phyloP scores from a whole-genome alignment of 2,888 invertebrate genomes.

The Tyria jacobaeae region DNA sequence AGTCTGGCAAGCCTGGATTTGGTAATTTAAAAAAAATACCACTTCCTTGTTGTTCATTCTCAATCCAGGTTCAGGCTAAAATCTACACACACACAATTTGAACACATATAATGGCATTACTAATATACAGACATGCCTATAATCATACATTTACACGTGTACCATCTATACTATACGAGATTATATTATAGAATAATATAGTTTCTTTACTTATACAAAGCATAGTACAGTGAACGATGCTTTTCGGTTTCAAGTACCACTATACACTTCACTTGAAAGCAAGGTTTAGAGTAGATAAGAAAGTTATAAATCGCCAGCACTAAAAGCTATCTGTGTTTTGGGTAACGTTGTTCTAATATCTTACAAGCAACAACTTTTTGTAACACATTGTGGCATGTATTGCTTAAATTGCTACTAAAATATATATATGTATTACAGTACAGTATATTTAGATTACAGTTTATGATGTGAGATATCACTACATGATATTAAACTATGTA shows the following conservation, averaged over 20 bases:
- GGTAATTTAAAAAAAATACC: not conserved
- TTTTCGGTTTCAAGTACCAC: not conserved
- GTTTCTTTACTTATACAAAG: conserved; percentile 1
- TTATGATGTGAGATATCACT: not conserved
- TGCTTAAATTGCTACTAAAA: not conserved
- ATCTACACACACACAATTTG: conserved; percentile 46
- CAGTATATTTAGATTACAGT: too few relatives aligned
- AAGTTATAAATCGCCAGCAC: not conserved
- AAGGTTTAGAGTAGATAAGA: not conserved
- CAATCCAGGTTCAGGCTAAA: conserved; percentile 5
- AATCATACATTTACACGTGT: conserved; percentile 33
- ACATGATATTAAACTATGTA: conserved; percentile 17
- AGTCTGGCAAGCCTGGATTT: too few relatives aligned
- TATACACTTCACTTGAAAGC: not conserved
- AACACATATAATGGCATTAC: conserved; percentile 76
- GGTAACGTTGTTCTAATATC: too few relatives aligned
- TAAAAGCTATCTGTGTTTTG: too few relatives aligned
- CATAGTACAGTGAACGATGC: not conserved
- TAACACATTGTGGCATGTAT: not conserved
- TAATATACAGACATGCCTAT: conserved; percentile 52
- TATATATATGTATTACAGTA: conserved; percentile 11
- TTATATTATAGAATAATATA: conserved; percentile 6
- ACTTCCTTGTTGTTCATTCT: not conserved
- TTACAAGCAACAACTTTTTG: not conserved
- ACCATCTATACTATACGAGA: conserved; percentile 19